These are phyloP conservation scores for Lapara coniferarum DNA, from an alignment of 2,888 invertebrate species.

Conservation along the genomic window DNA sequence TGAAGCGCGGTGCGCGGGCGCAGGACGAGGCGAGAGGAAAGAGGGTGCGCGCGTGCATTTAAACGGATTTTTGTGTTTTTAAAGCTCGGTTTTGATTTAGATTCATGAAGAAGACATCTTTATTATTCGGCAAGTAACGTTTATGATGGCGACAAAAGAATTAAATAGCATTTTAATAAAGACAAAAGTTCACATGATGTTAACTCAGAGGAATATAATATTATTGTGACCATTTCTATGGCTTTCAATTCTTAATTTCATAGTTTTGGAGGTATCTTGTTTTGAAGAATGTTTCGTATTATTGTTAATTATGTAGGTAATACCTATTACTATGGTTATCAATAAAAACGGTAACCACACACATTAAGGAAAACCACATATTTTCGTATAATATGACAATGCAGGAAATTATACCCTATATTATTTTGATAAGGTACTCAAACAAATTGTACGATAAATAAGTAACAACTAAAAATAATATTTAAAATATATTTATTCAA, in stretches of 20 bases:
- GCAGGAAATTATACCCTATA: too few species aligned
- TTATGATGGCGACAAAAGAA: not conserved
- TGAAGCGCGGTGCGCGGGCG: conserved; percentile 30
- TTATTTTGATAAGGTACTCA: too few species aligned
- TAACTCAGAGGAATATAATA: too few species aligned
- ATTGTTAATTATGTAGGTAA: too few species aligned
- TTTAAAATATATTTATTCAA: too few species aligned
- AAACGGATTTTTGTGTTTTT: conserved; percentile 43
- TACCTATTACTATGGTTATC: not conserved
- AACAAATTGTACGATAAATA: too few species aligned
- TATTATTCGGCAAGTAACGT: not conserved
- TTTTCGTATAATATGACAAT: not conserved
- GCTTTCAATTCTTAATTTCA: too few species aligned
- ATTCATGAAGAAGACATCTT: not conserved
- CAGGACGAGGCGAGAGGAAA: conserved; percentile 40
- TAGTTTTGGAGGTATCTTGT: too few species aligned
- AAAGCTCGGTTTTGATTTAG: conserved; percentile 33
- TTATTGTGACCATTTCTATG: too few species aligned
- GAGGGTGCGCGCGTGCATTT: conserved; percentile 53
- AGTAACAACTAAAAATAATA: too few species aligned
- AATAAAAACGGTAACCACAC: not conserved
- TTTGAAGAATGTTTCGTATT: too few species aligned
- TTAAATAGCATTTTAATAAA: not conserved
- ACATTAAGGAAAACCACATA: not conserved
- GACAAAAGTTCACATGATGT: not conserved